A percentile compares a stretch with the other conserved stretches of the same genome.
Conservation (phyloP, 2,888 invertebrate genomes). For the Seira ritae region DNA sequence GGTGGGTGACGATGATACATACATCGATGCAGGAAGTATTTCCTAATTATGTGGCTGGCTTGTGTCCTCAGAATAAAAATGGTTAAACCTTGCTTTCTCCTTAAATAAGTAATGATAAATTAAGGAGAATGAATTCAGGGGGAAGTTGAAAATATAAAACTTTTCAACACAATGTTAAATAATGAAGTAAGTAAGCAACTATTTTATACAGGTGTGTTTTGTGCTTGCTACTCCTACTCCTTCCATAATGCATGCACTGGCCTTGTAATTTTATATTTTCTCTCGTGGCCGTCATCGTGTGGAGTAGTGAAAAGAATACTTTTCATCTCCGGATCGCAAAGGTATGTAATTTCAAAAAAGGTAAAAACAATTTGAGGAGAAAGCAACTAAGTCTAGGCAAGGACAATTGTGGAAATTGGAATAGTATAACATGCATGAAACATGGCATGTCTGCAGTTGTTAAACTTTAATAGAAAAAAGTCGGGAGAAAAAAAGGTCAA, state of each 20-base stretch:
- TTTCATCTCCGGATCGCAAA: not conserved
- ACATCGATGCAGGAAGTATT: not conserved
- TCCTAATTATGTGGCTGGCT: too few species aligned
- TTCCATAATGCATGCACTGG: not conserved
- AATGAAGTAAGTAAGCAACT: too few species aligned
- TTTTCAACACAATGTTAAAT: not conserved
- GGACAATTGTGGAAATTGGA: too few species aligned
- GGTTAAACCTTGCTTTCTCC: slow-evolving; percentile 21
- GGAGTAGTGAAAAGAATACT: not conserved
- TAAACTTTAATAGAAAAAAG: not conserved
- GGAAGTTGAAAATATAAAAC: too few species aligned
- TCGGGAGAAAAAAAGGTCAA: too few species aligned
- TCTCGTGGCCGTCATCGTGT: too few species aligned
- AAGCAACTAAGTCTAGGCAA: too few species aligned
- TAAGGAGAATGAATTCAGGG: not conserved
- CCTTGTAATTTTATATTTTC: not conserved
- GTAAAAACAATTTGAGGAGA: not conserved
- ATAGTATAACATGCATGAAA: not conserved
- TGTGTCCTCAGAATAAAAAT: not conserved
- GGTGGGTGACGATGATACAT: too few species aligned
- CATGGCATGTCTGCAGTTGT: not conserved
- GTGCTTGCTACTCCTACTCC: not conserved
- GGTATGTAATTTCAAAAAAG: not conserved
- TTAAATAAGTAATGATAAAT: slow-evolving; percentile 34
- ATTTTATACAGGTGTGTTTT: too few species aligned